phyloP scores from a whole-genome alignment of 2,113 vertebrate species.

The Rhinichthys klamathensis region DNA sequence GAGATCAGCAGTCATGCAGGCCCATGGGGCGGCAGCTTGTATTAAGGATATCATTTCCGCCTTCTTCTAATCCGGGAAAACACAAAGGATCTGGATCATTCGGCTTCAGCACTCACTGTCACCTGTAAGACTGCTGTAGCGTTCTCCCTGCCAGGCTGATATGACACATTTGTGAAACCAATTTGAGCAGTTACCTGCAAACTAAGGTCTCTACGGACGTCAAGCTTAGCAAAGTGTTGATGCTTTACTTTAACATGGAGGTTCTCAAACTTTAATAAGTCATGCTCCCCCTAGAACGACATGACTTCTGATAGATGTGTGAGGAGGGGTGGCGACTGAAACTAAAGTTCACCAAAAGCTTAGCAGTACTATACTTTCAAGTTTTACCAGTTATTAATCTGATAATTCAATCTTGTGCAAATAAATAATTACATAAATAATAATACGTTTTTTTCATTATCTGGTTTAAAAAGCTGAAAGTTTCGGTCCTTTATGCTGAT shows the following conservation, averaged over 20 bases:
- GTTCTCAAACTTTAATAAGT: background rate
- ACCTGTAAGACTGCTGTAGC: background rate
- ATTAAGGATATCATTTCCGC: constrained; percentile 11
- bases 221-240: background rate
- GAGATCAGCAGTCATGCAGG: constrained; percentile 44
- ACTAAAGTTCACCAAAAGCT: background rate
- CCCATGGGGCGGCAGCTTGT: constrained; percentile 34
- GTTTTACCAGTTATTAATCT: background rate
- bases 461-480: background rate
- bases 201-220: background rate
- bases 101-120: background rate
- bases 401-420: background rate
- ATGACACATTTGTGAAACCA: constrained; percentile 15
- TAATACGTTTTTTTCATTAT: background rate
- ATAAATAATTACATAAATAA: constrained; percentile 5
- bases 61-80: constrained; percentile 32
- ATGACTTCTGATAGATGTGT: background rate
- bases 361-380: background rate
- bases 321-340: background rate
- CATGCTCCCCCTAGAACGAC: background rate
- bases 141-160: background rate
- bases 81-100: constrained; percentile 27
- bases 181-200: constrained; percentile 15
- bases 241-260: background rate
- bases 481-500: too few relatives aligned